Conservation (phyloP, 2,888 invertebrate species). For the Keiferia lycopersicella region DNA sequence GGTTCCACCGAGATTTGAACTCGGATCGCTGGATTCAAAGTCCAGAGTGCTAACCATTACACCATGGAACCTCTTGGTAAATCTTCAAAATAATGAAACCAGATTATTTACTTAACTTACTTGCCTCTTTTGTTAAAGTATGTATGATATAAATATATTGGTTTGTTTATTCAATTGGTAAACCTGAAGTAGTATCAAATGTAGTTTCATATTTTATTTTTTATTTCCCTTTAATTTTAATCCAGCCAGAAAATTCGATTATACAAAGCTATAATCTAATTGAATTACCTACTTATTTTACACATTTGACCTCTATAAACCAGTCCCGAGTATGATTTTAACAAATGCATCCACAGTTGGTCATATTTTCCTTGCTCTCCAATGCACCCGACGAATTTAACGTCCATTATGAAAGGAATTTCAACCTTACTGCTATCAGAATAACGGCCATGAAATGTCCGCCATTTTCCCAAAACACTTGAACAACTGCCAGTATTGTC, state of each 20-base stretch:
- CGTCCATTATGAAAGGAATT: conserved; percentile 33
- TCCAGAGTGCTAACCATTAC: conserved; percentile 84
- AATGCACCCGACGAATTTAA: conserved; percentile 52
- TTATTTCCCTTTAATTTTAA: no score
- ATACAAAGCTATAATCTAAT: conserved; percentile 64
- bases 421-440: conserved; percentile 31
- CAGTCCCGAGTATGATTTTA: conserved; percentile 54
- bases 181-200: background rate
- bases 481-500: conserved; percentile 68
- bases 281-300: background rate
- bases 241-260: conserved; percentile 90
- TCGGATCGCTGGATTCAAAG: conserved; percentile 91
- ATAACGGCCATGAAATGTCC: background rate
- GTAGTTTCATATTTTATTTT: no score
- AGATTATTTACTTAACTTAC: background rate
- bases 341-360: conserved; percentile 69
- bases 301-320: conserved; percentile 6
- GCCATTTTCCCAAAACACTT: conserved; percentile 68
- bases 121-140: background rate
- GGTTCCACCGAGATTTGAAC: conserved; percentile 92
- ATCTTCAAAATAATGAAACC: background rate
- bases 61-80: conserved; percentile 74
- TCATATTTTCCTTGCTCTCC: conserved; percentile 66
- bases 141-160: background rate
- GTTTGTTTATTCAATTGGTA: conserved; percentile 11